phyloP scores from a whole-genome alignment of 2,113 vertebrate species.

The Epinephelus moara region DNA sequence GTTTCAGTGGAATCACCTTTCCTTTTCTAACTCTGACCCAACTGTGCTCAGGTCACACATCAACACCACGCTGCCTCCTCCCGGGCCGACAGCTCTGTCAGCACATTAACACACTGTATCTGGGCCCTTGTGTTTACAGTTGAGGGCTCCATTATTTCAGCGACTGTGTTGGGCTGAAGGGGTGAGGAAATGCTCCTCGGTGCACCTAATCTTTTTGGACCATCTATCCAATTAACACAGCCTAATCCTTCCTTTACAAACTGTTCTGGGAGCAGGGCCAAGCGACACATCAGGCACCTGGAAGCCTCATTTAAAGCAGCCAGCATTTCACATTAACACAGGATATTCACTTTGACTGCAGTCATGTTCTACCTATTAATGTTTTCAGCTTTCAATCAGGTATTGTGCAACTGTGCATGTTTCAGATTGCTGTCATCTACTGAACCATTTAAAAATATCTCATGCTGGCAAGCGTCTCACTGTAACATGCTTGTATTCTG shows the following conservation, averaged over 20 bases:
- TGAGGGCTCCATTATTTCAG: conserved; percentile 44
- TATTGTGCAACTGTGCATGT: background rate
- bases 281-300: conserved; percentile 44
- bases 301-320: conserved; percentile 34
- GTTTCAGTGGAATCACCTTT: background rate
- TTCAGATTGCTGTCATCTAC: conserved; percentile 8
- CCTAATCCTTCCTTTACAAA: conserved; percentile 76
- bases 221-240: conserved; percentile 76
- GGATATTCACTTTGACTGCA: conserved; percentile 23
- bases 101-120: conserved; percentile 57
- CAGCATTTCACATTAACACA: conserved; percentile 17
- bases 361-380: background rate
- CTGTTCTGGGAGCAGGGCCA: conserved; percentile 68
- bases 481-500: background rate
- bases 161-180: background rate
- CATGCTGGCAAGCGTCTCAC: background rate
- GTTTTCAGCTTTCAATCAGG: background rate
- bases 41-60: background rate
- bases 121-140: conserved; percentile 47
- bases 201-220: conserved; percentile 71
- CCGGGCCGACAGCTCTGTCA: conserved; percentile 44
- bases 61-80: background rate
- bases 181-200: conserved; percentile 44
- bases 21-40: background rate
- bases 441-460: background rate